These are phyloP conservation scores for Antennarius maculatus DNA, from an alignment of 2,797 vertebrate genomes.

Conservation along the genomic window DNA sequence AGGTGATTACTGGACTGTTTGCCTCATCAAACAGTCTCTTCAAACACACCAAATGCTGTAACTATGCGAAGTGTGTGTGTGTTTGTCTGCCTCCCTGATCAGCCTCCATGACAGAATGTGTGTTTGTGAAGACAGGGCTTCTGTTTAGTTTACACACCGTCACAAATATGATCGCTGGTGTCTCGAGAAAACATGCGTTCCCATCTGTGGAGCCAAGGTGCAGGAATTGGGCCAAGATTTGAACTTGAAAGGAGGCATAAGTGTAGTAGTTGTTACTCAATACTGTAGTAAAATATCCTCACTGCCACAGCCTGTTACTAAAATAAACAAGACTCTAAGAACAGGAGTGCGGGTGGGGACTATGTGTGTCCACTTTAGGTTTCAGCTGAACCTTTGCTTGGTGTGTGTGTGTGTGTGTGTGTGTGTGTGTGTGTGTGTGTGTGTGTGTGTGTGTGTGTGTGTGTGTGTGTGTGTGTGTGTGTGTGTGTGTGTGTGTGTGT, in stretches of 20 bases:
- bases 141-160: conserved; percentile 60
- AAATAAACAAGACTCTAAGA: conserved; percentile 77
- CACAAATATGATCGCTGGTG: conserved; percentile 36
- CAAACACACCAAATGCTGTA: too few species aligned
- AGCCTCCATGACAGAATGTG: conserved; percentile 28
- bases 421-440: conserved; percentile 31
- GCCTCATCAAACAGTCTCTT: conserved; percentile 12
- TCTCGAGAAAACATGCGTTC: conserved; percentile 59
- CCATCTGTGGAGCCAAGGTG: conserved; percentile 52
- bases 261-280: conserved; percentile 79
- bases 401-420: conserved; percentile 40
- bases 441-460: conserved; percentile 36
- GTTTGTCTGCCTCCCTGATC: background rate
- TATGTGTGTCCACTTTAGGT: conserved; percentile 63
- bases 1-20: conserved; percentile 39
- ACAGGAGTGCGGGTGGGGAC: conserved; percentile 51
- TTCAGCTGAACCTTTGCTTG: conserved; percentile 41
- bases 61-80: conserved; percentile 30
- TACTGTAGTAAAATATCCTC: conserved; percentile 80
- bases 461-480: conserved; percentile 31
- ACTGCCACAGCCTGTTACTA: conserved; percentile 81
- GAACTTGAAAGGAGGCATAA: conserved; percentile 74
- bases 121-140: conserved; percentile 62
- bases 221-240: conserved; percentile 54
- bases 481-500: conserved; percentile 40